Conservation (phyloP, 2,888 invertebrate species). For the Fragum sueziense region DNA sequence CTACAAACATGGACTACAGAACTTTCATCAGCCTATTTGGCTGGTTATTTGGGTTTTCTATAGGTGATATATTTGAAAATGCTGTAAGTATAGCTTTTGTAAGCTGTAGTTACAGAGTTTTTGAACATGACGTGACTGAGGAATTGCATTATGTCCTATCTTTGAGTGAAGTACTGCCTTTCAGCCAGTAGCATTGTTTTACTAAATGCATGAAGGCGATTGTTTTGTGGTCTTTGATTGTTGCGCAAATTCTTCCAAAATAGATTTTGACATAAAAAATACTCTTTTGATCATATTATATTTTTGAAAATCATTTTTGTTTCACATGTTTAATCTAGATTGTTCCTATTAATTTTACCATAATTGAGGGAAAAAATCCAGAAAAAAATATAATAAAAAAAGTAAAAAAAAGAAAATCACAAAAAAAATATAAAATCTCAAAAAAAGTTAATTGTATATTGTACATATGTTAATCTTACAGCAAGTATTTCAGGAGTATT, state of each 20-base stretch:
- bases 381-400: constrained; percentile 21
- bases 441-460: constrained; percentile 31
- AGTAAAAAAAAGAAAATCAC: background rate
- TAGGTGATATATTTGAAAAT: too few relatives aligned
- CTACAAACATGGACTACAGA: background rate
- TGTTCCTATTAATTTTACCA: constrained; percentile 28
- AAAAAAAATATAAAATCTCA: constrained; percentile 15
- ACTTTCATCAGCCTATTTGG: too few relatives aligned
- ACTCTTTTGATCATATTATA: constrained; percentile 43
- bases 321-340: constrained; percentile 43
- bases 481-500: constrained; percentile 64
- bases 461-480: constrained; percentile 58
- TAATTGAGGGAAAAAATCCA: constrained; percentile 7
- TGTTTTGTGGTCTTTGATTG: background rate
- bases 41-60: too few relatives aligned
- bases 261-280: constrained; percentile 33
- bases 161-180: too few relatives aligned
- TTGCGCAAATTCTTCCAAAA: constrained; percentile 38
- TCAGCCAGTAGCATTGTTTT: too few relatives aligned
- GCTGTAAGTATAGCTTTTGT: too few relatives aligned
- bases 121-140: too few relatives aligned
- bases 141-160: too few relatives aligned
- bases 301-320: constrained; percentile 41
- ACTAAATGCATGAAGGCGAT: too few relatives aligned
- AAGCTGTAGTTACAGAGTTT: too few relatives aligned